A percentile compares a stretch with the other conserved stretches of the same genome.
Conservation (phyloP, 1,140 invertebrate genomes). For the Anagrus nilaparvatae region DNA sequence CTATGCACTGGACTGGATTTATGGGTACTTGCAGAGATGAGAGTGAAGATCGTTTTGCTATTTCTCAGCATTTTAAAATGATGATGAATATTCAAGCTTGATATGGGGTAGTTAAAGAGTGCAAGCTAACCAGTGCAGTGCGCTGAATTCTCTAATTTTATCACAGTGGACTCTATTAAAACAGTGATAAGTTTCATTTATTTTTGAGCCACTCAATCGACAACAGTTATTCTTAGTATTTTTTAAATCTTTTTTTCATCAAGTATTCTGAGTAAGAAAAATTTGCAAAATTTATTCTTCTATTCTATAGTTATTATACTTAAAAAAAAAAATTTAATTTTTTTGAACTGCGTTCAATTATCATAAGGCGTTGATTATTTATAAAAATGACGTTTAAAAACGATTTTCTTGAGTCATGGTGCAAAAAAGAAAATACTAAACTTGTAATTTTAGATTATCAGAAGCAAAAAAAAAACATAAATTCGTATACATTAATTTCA, state of each 20-base stretch:
- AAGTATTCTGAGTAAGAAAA: neutral
- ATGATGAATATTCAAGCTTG: slow-evolving; percentile 48
- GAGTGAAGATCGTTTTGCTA: slow-evolving; percentile 19
- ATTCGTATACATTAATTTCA: too few species aligned
- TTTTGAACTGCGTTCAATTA: too few species aligned
- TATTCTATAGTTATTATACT: too few species aligned
- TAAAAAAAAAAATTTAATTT: too few species aligned
- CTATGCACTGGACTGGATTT: slow-evolving; percentile 44
- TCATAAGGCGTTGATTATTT: too few species aligned
- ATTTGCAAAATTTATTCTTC: slow-evolving; percentile 1
- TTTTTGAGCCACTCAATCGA: slow-evolving; percentile 6
- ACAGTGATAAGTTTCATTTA: too few species aligned
- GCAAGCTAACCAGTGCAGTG: slow-evolving; percentile 5
- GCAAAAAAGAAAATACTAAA: too few species aligned
- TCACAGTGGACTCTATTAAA: slow-evolving; percentile 12
- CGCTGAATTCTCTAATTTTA: neutral
- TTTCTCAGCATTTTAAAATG: slow-evolving; percentile 46
- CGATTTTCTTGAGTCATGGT: too few species aligned
- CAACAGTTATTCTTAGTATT: slow-evolving; percentile 1
- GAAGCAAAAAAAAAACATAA: too few species aligned
- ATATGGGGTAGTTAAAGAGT: slow-evolving; percentile 21
- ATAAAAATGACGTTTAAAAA: too few species aligned
- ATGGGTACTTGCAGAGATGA: slow-evolving; percentile 17
- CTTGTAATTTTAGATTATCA: too few species aligned
- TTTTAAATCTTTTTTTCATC: slow-evolving; percentile 1